Evolutionary conservation across 2,113 vertebrate genomes (phyloP).

Genomic region (Hippocampus barbouri): DNA sequence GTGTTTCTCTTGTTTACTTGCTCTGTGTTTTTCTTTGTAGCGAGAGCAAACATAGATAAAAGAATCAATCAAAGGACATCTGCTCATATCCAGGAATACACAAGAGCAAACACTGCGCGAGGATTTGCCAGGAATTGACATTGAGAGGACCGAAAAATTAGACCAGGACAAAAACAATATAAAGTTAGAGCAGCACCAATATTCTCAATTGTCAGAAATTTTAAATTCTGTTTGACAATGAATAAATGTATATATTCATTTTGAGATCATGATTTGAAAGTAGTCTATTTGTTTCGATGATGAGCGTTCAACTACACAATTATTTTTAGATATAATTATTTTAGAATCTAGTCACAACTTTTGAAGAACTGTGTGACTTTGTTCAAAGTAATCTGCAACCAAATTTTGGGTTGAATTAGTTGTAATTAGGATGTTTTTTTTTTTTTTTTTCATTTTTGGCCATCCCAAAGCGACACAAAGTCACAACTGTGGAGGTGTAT

Average conservation of each 20-base stretch:
- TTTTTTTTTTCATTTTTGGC: neutral
- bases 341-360: neutral
- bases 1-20: neutral
- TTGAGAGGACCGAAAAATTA: neutral
- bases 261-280: neutral
- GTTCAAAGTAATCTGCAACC: neutral
- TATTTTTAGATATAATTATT: neutral
- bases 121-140: neutral
- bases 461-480: neutral
- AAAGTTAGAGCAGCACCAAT: neutral
- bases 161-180: neutral
- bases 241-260: too few species aligned
- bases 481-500: neutral
- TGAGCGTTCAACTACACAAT: neutral
- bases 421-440: neutral
- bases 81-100: neutral
- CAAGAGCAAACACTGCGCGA: neutral
- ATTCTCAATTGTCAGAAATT: too few species aligned
- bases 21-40: neutral
- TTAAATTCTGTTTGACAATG: too few species aligned
- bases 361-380: neutral
- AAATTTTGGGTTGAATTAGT: neutral
- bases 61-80: constrained; percentile 6
- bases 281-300: neutral
- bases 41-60: neutral